These are phyloP conservation scores for Lasioglossum vierecki DNA, from an alignment of 2,888 invertebrate genomes.

Conservation along the genomic window DNA sequence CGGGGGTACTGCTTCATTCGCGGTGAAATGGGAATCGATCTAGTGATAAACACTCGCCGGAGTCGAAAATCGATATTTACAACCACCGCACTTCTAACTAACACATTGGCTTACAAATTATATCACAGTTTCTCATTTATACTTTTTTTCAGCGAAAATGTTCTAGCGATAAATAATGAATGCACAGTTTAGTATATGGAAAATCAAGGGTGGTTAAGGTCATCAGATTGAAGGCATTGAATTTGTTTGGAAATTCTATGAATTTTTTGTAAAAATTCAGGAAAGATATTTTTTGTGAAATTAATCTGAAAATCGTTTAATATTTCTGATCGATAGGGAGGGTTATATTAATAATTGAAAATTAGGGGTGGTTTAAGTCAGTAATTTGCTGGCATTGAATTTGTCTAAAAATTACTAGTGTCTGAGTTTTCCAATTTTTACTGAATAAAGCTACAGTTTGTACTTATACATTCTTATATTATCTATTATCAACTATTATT, in stretches of 20 bases:
- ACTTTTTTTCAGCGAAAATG: not conserved
- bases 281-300: no score
- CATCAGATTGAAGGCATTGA: no score
- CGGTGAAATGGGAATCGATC: slow-evolving; percentile 54
- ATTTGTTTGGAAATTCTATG: no score
- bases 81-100: slow-evolving; percentile 60
- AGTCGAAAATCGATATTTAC: slow-evolving; percentile 69
- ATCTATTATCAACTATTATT: no score
- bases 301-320: no score
- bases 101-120: slow-evolving; percentile 65
- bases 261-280: no score
- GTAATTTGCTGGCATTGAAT: no score
- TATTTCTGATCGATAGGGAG: no score
- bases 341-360: no score
- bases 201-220: not conserved
- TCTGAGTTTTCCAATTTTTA: not conserved
- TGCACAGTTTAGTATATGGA: not conserved
- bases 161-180: not conserved
- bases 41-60: slow-evolving; percentile 56
- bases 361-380: not conserved
- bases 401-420: not conserved
- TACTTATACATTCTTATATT: no score
- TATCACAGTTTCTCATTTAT: slow-evolving; percentile 50
- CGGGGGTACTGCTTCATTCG: slow-evolving; percentile 47
- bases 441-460: not conserved